Evolutionary conservation across 1,140 invertebrate genomes (phyloP).

Genomic region (Onthophagus taurus): DNA sequence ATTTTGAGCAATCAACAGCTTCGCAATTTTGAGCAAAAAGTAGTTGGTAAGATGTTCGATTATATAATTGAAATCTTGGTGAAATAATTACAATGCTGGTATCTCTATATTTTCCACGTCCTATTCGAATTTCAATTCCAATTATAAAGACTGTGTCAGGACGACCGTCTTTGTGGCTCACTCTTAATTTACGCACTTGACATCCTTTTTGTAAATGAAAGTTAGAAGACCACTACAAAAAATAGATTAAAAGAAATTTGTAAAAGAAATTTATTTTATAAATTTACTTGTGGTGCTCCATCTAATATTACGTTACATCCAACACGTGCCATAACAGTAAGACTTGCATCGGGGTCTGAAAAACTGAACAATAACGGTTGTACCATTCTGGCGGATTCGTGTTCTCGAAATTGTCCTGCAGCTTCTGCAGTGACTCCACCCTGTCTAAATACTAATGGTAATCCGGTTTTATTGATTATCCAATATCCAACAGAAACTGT

Average conservation of each 20-base stretch:
- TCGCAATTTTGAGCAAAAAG: slow-evolving; percentile 76
- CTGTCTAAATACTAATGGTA: slow-evolving; percentile 90
- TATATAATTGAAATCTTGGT: slow-evolving; percentile 88
- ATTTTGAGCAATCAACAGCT: too few species aligned
- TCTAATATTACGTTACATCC: slow-evolving; percentile 59
- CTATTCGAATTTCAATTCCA: slow-evolving; percentile 81
- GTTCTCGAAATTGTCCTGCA: slow-evolving; percentile 90
- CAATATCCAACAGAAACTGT: slow-evolving; percentile 81
- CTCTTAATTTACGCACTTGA: slow-evolving; percentile 46
- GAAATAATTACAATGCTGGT: slow-evolving; percentile 90
- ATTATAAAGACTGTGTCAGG: slow-evolving; percentile 66
- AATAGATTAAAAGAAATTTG: background rate
- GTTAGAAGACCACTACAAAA: slow-evolving; percentile 29
- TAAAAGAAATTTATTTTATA: slow-evolving; percentile 14
- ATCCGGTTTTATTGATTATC: slow-evolving; percentile 91
- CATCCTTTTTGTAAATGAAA: slow-evolving; percentile 63
- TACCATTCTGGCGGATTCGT: slow-evolving; percentile 86
- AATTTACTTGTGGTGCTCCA: slow-evolving; percentile 45
- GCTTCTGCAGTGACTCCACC: slow-evolving; percentile 70
- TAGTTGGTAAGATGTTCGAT: slow-evolving; percentile 72
- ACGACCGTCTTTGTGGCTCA: slow-evolving; percentile 49
- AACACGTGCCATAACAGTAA: slow-evolving; percentile 55
- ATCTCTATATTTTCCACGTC: slow-evolving; percentile 76
- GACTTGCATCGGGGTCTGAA: slow-evolving; percentile 72
- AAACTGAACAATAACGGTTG: slow-evolving; percentile 92